Evolutionary conservation across 2,888 invertebrate species (phyloP), one percentile per base, ranked within the genome.

Genomic region (Chloroclysta siterata): DNA sequence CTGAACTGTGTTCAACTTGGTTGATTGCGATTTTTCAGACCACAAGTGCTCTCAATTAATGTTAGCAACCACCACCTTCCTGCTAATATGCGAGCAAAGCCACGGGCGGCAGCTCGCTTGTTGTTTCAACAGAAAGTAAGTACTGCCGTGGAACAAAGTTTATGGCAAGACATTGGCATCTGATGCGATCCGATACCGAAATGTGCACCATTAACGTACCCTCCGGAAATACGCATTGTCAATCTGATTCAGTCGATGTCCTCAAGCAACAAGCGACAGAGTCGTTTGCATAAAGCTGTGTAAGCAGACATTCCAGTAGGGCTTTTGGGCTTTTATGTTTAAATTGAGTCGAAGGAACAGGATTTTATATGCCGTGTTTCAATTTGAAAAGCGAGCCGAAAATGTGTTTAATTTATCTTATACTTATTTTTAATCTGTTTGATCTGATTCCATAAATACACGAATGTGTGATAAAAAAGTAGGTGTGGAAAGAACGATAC

Each of bases 201-300:
- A 86, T 86, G 84, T 78, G 72, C 66, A 69, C 82, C 83, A 84
- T 87, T 88, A 85, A 79, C 72, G 78, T 80, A 54, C n/a, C 72
- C 73, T 74, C 75, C 78, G 78, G 82, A 84, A 81, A 83, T 80
- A 71, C 69, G 71, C 70, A 75, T 75, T 80, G 78, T 79, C 80
- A 74, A 73, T 67, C 62, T 29, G 71, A 73, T 69, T 53, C 10
- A 41, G 62, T 53, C 57, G 36, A 39, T 39, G 74, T 69, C 76
- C 66, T 68, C 56, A 62, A 73, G 69, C n/a, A 51, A 71, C 64
- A 60, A 61, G 68, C 71, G 39, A 66, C 63, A 58, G 60, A 36
- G 33, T 70, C 63, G 72, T 77, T 77, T 78, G 74, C 77, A 79
- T 75, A 76, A 78, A 76, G 72, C 52, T 17, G 41, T 15, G 36